Conservation (phyloP, 2,113 vertebrate genomes). For the Bubo scandiacus region DNA sequence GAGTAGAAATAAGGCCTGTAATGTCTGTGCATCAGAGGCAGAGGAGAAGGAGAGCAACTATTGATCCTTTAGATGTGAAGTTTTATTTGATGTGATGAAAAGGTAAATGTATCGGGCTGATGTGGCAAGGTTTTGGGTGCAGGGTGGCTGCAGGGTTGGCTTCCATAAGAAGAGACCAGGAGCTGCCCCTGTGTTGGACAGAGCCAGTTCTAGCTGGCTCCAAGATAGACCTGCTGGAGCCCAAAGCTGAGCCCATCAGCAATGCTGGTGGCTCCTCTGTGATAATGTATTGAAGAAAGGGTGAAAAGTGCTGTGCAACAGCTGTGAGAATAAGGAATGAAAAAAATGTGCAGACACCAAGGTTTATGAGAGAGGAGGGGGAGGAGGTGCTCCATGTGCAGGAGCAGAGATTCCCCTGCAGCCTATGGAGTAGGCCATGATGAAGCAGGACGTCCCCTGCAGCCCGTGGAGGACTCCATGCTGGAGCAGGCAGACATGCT, state of each 20-base stretch:
- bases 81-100: neutral
- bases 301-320: fast-evolving
- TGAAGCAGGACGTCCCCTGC: neutral
- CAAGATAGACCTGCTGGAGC: neutral
- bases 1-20: neutral
- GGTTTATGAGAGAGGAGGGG: neutral
- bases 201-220: neutral
- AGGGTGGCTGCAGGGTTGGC: neutral
- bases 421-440: fast-evolving
- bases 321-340: neutral
- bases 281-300: neutral
- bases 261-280: neutral
- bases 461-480: neutral
- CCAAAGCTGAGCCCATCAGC: neutral
- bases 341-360: neutral
- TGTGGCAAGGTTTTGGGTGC: neutral
- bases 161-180: neutral
- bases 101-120: neutral
- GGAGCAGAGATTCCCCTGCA: neutral
- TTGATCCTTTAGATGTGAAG: neutral
- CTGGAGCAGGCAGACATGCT: neutral
- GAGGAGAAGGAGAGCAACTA: neutral
- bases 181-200: neutral
- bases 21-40: neutral
- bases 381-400: neutral